Evolutionary conservation across 2,113 vertebrate genomes (phyloP), one percentile per base, ranked within the genome.

Genomic region (Varanus komodoensis): DNA sequence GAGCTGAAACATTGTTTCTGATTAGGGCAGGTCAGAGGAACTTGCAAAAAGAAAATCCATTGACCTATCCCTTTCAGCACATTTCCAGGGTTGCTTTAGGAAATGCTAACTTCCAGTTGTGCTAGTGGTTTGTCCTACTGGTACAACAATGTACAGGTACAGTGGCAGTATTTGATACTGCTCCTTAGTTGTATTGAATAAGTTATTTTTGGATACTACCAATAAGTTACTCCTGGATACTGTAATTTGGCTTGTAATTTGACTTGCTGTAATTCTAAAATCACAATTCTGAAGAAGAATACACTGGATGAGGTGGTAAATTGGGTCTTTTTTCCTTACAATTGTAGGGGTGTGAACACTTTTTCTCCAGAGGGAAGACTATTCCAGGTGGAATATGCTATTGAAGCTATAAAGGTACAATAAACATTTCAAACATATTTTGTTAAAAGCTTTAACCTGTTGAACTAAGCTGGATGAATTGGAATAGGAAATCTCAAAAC

Each of bases 381-480:
- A 92, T 99, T 99, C 95, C 99, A 99, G 96, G 99, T 99, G 95
- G 99, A 99, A 96, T 99, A 99, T 98, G 99, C 99, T 92, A 99
- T 99, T 57, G 99, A 99, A 95, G 99, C 99, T 54, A 99, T 99
- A 29, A 99, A 99, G 97, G 99, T 99, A 97, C 17, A 0, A 15
- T 92, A 85, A 8, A 6, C 54, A 88, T 29, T 81, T 79, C 44
- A 8, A 48, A 27, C 61, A 3, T 25, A 27, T 84, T 81, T 7
- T 48, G 0, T 21, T 77, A 50, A 86, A 8, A 81, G 6, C 0
- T 14, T 64, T 25, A 3, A 73, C 38, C 48, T 38, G 2, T n/a
- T 57, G 23, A 2, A 5, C 8, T 44, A 21, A 34, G 1, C 1
- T 71, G 8, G 6, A 38, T 52, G 44, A 6, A 3, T 64, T 87